These are phyloP conservation scores for Vireo griseus DNA, from an alignment of 2,797 vertebrate species.

Conservation along the genomic window DNA sequence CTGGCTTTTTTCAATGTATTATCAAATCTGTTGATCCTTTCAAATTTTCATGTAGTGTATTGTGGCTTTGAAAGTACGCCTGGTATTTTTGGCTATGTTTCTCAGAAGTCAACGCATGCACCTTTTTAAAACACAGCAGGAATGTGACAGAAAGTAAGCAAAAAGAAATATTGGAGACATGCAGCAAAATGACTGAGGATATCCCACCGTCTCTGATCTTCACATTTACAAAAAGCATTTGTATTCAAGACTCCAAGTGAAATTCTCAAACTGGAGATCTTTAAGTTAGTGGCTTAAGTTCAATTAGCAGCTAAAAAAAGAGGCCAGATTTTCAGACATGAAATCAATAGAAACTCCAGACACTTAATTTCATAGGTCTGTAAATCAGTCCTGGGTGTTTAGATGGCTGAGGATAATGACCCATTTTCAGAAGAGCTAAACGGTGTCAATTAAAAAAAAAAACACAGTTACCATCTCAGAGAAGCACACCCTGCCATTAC, in stretches of 20 bases:
- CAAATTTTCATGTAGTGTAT: neutral
- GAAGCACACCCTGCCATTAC: neutral
- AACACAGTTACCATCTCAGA: neutral
- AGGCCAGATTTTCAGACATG: neutral
- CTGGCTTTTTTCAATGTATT: neutral
- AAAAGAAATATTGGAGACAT: neutral
- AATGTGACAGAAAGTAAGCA: neutral
- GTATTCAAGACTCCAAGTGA: neutral
- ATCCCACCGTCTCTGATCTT: neutral
- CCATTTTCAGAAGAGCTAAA: conserved; percentile 19
- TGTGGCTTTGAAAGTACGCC: neutral
- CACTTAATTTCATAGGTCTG: neutral
- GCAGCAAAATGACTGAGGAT: neutral
- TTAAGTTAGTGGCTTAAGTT: neutral
- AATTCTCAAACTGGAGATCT: neutral
- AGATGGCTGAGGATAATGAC: neutral
- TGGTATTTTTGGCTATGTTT: neutral
- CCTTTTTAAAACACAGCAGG: neutral
- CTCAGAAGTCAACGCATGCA: neutral
- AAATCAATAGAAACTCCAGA: conserved; percentile 38
- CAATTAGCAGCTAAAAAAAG: conserved; percentile 6
- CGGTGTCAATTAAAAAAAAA: neutral
- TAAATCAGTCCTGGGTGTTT: neutral
- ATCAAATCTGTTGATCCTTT: neutral
- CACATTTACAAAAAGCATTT: neutral